Evolutionary conservation across 2,113 vertebrate species (phyloP).

Genomic region (Scomber scombrus): DNA sequence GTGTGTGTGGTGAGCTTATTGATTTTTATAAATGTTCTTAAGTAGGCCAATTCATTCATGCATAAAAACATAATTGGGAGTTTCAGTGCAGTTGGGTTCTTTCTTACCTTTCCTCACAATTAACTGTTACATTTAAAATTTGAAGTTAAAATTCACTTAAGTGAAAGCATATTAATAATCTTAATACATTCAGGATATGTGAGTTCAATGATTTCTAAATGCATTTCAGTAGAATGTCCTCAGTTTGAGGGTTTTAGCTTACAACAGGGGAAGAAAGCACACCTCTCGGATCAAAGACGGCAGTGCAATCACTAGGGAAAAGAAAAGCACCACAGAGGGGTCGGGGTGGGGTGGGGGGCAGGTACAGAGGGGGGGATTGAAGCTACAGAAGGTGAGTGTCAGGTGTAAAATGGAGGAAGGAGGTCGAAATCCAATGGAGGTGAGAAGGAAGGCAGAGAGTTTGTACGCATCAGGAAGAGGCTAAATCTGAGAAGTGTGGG

Average conservation of each 20-base stretch:
- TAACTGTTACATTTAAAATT: not conserved
- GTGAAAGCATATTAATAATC: not conserved
- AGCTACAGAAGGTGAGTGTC: constrained; percentile 19
- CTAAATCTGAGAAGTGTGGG: not conserved
- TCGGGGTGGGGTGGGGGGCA: not conserved
- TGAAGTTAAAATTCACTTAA: not conserved
- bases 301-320: constrained; percentile 8
- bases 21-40: constrained; percentile 52
- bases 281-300: constrained; percentile 36
- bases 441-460: constrained; percentile 8
- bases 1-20: constrained; percentile 44
- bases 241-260: constrained; percentile 28
- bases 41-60: not conserved
- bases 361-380: not conserved
- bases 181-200: not conserved
- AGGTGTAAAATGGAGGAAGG: constrained; percentile 62
- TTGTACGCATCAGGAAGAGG: constrained; percentile 3
- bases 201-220: not conserved
- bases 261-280: constrained; percentile 1
- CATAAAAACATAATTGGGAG: constrained; percentile 1
- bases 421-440: constrained; percentile 14
- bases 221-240: constrained; percentile 5
- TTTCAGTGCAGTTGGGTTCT: not conserved
- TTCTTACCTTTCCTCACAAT: not conserved
- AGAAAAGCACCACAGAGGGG: not conserved